phyloP scores from a whole-genome alignment of 2,113 vertebrate species.

The Trematocara zebra region DNA sequence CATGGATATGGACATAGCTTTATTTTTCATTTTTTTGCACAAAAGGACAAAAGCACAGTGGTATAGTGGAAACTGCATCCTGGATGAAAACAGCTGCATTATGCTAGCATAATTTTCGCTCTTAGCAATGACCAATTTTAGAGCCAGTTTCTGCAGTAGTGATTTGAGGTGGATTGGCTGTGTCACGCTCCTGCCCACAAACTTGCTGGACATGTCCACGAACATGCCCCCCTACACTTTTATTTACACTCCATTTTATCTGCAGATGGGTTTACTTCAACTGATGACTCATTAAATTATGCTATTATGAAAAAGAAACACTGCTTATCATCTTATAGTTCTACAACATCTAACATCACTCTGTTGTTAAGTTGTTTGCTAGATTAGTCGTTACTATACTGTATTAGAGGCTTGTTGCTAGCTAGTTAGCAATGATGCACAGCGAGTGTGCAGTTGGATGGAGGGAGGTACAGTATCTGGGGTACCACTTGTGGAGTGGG shows the following conservation, averaged over 20 bases:
- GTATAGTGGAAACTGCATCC: background rate
- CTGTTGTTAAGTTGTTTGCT: background rate
- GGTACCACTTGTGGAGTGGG: background rate
- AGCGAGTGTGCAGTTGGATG: background rate
- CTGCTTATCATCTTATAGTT: background rate
- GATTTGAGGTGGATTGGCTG: background rate
- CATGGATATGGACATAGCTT: rapidly evolving
- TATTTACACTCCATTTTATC: background rate
- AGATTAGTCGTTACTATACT: background rate
- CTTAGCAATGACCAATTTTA: background rate
- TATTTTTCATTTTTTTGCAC: background rate
- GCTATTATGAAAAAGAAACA: background rate
- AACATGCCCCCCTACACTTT: background rate
- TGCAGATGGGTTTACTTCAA: background rate
- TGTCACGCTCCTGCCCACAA: background rate
- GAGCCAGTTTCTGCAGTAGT: background rate
- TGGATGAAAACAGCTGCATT: background rate
- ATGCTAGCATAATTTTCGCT: background rate
- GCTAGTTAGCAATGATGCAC: background rate
- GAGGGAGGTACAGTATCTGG: background rate
- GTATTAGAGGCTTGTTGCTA: background rate
- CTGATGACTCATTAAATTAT: background rate
- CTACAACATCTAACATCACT: background rate
- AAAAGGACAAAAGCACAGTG: background rate
- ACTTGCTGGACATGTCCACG: background rate